phyloP scores from a whole-genome alignment of 2,888 invertebrate genomes.

The Leucania comma region DNA sequence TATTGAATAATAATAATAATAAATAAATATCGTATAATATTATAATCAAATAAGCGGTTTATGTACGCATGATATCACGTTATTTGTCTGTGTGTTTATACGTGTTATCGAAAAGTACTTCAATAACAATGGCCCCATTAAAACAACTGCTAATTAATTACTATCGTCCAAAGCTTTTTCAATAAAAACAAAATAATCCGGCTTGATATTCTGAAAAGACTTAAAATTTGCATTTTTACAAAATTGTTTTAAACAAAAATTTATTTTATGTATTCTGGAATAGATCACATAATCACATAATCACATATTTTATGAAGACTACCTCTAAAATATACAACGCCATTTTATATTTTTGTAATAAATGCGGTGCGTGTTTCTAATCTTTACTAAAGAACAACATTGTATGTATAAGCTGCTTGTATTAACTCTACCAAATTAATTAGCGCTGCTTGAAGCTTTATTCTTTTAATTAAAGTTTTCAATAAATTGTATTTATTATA shows the following conservation, averaged over 20 bases:
- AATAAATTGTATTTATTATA: neutral
- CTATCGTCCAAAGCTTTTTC: slow-evolving; percentile 1
- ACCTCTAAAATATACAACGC: slow-evolving; percentile 12
- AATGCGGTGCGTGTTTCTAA: slow-evolving; percentile 28
- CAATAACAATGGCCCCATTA: neutral
- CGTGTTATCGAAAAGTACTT: slow-evolving; percentile 1
- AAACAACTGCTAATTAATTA: slow-evolving; percentile 2
- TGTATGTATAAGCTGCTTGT: slow-evolving; percentile 24
- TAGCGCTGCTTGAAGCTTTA: slow-evolving; percentile 13
- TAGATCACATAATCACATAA: neutral
- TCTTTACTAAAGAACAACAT: slow-evolving; percentile 29
- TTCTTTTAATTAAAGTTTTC: slow-evolving; percentile 15
- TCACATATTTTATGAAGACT: slow-evolving; percentile 1
- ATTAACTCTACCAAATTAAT: slow-evolving; percentile 23
- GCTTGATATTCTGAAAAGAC: neutral
- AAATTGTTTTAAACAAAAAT: neutral
- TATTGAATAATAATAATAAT: no score
- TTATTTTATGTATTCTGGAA: neutral
- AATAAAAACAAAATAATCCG: neutral
- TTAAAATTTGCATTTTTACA: slow-evolving; percentile 15
- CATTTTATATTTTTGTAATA: slow-evolving; percentile 22
- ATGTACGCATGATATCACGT: neutral
- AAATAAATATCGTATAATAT: neutral
- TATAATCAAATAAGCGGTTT: neutral
- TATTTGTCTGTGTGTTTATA: neutral